Evolutionary conservation across 1,140 invertebrate species (phyloP), one percentile per base, ranked within the genome.

Genomic region (Nomia melanderi): DNA sequence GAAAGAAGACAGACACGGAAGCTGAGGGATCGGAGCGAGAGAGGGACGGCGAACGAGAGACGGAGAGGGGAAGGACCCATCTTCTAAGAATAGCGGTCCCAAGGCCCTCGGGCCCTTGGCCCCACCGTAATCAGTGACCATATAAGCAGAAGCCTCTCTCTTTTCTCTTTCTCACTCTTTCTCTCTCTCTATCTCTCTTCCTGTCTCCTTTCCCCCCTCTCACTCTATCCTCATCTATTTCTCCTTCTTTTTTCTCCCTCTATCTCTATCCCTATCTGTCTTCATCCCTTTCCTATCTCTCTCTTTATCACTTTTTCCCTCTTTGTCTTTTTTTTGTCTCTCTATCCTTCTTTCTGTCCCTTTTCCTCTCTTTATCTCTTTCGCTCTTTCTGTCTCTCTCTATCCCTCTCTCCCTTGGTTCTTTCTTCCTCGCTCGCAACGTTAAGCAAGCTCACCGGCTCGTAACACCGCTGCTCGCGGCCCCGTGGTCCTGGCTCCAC

Each of bases 31-130:
- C 5, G 20, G 20, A 36, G 25, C 29, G 54, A 63, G 76, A 56
- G 54, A 11, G 47, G 57, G 72, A 50, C 53, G 6, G 31, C 44
- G 56, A 73, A 62, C 67, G 82, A 67, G 66, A 44, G 71, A 17
- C 12, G 41, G 41, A 44, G 12, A 41, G 41, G 14, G 20, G 2
- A 54, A 66, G 67, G 79, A 69, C 73, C 69, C 70, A 76, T 85
- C 76, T 85, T 86, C 85, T 86, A 86, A 86, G 83, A 88, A 87
- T 88, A 87, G 86, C 87, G 86, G 86, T 82, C 62, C 72, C 85
- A 83, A 82, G 80, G 77, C 85, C 86, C 86, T 78, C 60, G 72
- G 86, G 86, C 85, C 82, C 79, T 84, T 78, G 77, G 82, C 83
- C 82, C 79, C 83, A 78, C 64, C 79, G 78, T 85, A 85, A 85